phyloP scores from a whole-genome alignment of 1,140 invertebrate genomes.

The Listronotus bonariensis region DNA sequence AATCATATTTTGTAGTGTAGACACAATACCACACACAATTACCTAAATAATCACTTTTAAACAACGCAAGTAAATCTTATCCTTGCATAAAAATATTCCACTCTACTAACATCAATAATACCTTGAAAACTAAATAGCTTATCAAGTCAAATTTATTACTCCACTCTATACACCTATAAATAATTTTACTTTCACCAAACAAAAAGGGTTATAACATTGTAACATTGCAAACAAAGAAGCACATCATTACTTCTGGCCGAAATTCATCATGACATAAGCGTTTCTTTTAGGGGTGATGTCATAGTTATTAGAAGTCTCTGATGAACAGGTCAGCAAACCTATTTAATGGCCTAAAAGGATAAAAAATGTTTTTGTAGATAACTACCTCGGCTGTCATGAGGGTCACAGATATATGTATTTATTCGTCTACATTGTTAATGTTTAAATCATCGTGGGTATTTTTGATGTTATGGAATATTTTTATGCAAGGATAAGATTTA shows the following conservation, averaged over 20 bases:
- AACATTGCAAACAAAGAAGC: conserved; percentile 19
- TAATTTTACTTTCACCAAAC: conserved; percentile 14
- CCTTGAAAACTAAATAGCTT: too few relatives aligned
- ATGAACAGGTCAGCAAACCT: conserved; percentile 26
- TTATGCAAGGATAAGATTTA: too few relatives aligned
- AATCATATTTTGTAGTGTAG: too few relatives aligned
- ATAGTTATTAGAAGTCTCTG: conserved; percentile 22
- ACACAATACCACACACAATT: too few relatives aligned
- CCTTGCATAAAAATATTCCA: too few relatives aligned
- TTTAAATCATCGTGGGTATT: too few relatives aligned
- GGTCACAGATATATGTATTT: background rate
- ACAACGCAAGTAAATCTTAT: too few relatives aligned
- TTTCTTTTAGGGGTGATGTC: conserved; percentile 31
- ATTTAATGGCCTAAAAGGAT: conserved; percentile 12
- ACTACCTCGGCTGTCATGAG: conserved; percentile 5
- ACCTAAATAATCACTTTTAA: too few relatives aligned
- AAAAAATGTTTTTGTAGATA: conserved; percentile 15
- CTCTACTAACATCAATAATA: too few relatives aligned
- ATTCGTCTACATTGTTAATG: background rate
- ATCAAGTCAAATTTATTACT: too few relatives aligned
- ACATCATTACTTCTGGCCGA: conserved; percentile 18
- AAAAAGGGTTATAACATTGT: background rate
- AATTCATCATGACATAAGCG: conserved; percentile 20
- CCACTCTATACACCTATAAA: background rate
- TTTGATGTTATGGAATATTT: too few relatives aligned